Evolutionary conservation across 2,113 vertebrate species (phyloP), one percentile per base, ranked within the genome.

Genomic region (Cochlearius cochlearius): DNA sequence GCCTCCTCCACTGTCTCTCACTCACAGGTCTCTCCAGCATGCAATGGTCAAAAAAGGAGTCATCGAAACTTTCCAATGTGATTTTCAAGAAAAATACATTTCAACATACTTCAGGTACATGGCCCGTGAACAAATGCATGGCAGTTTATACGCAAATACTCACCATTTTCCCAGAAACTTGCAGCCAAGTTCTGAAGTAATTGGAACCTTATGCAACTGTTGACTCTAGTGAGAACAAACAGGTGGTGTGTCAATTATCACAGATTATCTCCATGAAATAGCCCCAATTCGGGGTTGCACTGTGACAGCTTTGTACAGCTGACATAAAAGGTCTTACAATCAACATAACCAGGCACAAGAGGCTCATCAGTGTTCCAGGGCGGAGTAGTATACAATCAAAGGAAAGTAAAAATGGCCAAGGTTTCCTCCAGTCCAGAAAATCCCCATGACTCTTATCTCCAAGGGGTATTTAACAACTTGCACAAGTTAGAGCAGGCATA

Each of bases 241-340:
- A 96, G 69, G 86, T 88, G 97, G 95, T 96, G 90, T 89, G 96
- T 73, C 91, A 90, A 83, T 90, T 93, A 81, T 88, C 91, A 86
- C 43, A 67, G 73, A 97, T 86, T 88, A 74, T 89, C 80, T 96
- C 83, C 36, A 62, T 16, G 66, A 84, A 91, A 94, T 29, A 75
- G 69, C 38, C 53, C 58, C 38, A 39, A 2, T 73, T 82, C 79
- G 45, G 77, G 67, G 32, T 27, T 91, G 50, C 45, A 38, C 23
- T 79, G 22, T 82, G 67, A 92, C 89, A 73, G 3, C 76, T 94
- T 88, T n/a, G 20, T 88, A 72, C 19, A 78, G 67, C 73, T 91
- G 83, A 91, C 83, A 94, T 74, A 27, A 95, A 89, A 94, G 69
- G n/a, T 64, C 84, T 85, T n/a, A 81, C 15, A 64, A 11, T 58